Evolutionary conservation across 2,888 invertebrate genomes (phyloP), one percentile per base, ranked within the genome.

Genomic region (Amphipoea lucens): DNA sequence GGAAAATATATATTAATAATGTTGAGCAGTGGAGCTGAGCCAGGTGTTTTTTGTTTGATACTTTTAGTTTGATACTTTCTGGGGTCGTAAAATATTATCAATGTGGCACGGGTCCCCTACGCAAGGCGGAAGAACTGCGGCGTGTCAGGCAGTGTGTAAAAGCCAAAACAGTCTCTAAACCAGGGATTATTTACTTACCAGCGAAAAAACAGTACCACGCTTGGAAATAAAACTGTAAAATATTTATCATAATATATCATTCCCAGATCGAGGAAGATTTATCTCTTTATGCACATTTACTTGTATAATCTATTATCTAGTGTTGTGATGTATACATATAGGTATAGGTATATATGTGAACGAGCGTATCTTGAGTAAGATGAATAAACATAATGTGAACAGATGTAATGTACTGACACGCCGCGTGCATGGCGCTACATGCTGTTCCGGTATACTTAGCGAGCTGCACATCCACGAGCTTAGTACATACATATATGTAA

Each of bases 351-450:
- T 54, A 11, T 45, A 45, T 45, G 67, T 62, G 66, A 75, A 82
- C 65, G 29, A 40, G 29, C 65, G 66, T 77, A 87, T 77, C 60
- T 70, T 42, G 62, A 77, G 36, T 54, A 51, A 77, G 57, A 73
- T 83, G 78, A 83, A 83, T 78, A 73, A 77, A 70, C 62, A 63
- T 40, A n/a, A 83, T 73, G 40, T 62, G 42, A 66, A 82, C 69
- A 86, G 57, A 14, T 72, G 67, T 74, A 23, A 17, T 48, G 23
- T 78, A 62, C 62, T 63, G 17, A n/a, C 36, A 45, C 17, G 57
- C 11, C 42, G 40, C 29, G 4, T 40, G 66, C 57, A 0, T 40
- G 65, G 62, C 45, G 62, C 74, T 54, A 70, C 29, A 70, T 57
- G 3, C 12, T 66, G 60, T 54, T 60, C 36, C 51, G 36, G 66